phyloP scores from a whole-genome alignment of 2,797 vertebrate genomes.

The Hemitrygon akajei region DNA sequence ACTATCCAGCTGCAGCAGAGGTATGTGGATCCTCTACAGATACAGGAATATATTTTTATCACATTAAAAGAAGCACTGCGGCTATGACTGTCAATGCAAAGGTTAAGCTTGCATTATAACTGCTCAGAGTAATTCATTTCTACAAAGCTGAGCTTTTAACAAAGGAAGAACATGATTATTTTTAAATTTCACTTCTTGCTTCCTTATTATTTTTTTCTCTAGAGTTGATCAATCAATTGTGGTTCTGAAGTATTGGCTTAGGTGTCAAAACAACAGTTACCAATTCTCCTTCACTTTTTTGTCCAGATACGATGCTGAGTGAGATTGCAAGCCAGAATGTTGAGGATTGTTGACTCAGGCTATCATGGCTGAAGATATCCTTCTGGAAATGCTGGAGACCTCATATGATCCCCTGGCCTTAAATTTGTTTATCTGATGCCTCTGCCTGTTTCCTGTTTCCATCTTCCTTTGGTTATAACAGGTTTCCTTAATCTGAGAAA shows the following conservation, averaged over 20 bases:
- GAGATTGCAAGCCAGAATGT: not conserved
- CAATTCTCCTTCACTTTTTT: not conserved
- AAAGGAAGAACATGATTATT: not conserved
- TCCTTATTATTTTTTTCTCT: not conserved
- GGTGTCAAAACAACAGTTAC: not conserved
- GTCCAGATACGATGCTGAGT: not conserved
- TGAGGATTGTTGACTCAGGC: no score
- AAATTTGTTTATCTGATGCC: no score
- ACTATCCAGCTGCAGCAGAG: not conserved
- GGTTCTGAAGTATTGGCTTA: not conserved
- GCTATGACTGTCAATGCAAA: not conserved
- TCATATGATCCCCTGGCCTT: no score
- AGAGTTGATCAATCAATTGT: not conserved
- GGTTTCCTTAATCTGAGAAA: not conserved
- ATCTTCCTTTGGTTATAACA: not conserved
- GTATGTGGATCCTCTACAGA: no score
- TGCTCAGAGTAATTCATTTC: not conserved
- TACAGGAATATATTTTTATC: not conserved
- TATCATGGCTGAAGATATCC: not conserved
- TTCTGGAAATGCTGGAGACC: not conserved
- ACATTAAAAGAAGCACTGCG: not conserved
- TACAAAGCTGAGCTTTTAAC: not conserved
- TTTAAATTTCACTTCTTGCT: not conserved
- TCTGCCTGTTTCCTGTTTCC: not conserved
- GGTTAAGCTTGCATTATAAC: not conserved